Evolutionary conservation across 2,113 vertebrate species (phyloP), one percentile per base, ranked within the genome.

Genomic region (Vidua macroura): DNA sequence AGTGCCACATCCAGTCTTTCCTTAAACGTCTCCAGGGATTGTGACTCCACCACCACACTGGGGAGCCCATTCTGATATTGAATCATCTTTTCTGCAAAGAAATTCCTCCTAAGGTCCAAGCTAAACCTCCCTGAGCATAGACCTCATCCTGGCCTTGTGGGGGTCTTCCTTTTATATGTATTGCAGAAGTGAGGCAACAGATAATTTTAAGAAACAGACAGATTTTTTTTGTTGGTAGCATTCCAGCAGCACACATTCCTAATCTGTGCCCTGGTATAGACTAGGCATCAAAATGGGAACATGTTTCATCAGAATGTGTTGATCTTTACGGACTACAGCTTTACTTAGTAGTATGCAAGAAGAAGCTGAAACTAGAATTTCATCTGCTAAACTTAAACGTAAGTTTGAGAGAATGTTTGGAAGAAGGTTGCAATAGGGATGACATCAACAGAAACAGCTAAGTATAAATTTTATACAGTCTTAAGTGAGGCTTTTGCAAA

Each of bases 111-210:
- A 19, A 27, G 9, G 5, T 23, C 8, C 35, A 44, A 6, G 13
- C 8, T 35, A 35, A 51, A 80, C 15, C 18, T 27, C 22, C 33
- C 33, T 9, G 16, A 30, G 7, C 14, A 41, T 21, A 27, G 7
- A 37, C 23, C 43, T 66, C 18, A 27, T 23, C 10, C 10, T 66
- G 22, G 44, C 35, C 5, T 44, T 84, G 13, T 15, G 16, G 3
- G 1, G 1, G 1, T 35, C 46, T n/a, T 72, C 2, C 5, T 44
- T 63, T 49, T 8, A 39, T 5, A 4, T 10, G 7, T 51, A 7
- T 30, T 83, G 24, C 35, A 67, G 41, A 64, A 62, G 4, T 18
- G 27, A 88, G 83, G 7, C 30, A 52, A 62, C 17, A 84, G 14
- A 49, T 15, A 22, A 70, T 66, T 75, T 67, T 49, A 64, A 48